Base-by-base conservation (phyloP, 2,888 invertebrate species). In the Xestia c-nigrum region DNA sequence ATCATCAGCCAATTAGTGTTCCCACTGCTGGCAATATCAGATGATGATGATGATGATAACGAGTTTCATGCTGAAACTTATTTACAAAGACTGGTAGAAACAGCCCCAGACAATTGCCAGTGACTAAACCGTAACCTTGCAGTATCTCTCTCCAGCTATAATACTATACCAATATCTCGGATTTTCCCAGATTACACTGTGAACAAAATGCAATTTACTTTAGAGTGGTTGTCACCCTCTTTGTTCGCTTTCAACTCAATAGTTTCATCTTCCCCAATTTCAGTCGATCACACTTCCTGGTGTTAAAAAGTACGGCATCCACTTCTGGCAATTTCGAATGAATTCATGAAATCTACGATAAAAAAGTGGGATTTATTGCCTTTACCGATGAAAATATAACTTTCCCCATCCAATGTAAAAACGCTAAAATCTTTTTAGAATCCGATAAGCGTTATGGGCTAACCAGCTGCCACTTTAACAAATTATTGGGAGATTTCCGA, bases 381-480 rank as follows among this genome's bases (percentile, higher is more conserved):
- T 78, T 80, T 79, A 76, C 86, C 86, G 80, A 74, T 78, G 84
- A 84, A 88, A 88, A 87, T 85, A 82, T 83, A 81, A 85, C 84
- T 87, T 89, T 88, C 87, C 89, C 87, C 86, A 85, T 86, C 83
- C 74, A 85, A 88, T 87, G 86, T 88, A 83, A 88, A 89, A 89
- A 87, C 83, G 89, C 85, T 87, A 89, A 93, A 93, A 94, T 94
- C 94, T 94, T 92, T 94, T 94, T 94, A 94, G 92, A 92, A 92
- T 93, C 91, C 94, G 95, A 95, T 96, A 96, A 96, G 94, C 95
- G 94, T 95, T 95, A 94, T 94, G 93, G 93, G 93, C 94, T 94
- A 96, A 96, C 94, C 94, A 95, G 94, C 95, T 96, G 95, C 94
- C 96, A 96, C 95, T 96, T 95, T 95, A 94, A 94, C 95, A 96